Base-by-base conservation (phyloP, 2,113 vertebrate genomes). In the Circaetus cinerascens region DNA sequence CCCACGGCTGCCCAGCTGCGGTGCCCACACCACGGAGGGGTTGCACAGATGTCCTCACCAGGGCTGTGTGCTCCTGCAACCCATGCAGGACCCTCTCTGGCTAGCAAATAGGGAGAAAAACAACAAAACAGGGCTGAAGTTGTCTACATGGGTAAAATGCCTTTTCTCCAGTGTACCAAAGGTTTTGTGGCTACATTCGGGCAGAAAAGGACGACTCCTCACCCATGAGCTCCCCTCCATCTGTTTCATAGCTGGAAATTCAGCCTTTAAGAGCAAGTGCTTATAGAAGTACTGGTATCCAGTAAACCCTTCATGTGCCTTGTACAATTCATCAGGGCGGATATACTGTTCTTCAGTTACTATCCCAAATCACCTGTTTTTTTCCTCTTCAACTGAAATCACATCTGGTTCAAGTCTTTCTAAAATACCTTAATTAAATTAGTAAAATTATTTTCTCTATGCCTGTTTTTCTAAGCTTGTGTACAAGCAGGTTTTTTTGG, bases 151-250 rank as follows among this genome's bases (percentile, higher is more conserved):
- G 32, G 23, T 18, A 73, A 73, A 68, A 48, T 1, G 0, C 8
- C 9, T 79, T 73, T 72, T 82, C 36, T 56, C 8, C 29, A 36
- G 45, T 5, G 4, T 76, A 27, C 23, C 23, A 60, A 62, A 34
- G 11, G 11, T 62, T 60, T 76, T 62, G 55, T 16, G 25, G 22
- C 29, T 73, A 36, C 21, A 34, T 10, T n/a, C 0, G 0, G 27
- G 23, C 5, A 46, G 43, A 21, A 63, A 45, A 64, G 12, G 1
- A 15, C 5, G 43, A 8, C 19, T 79, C 8, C 41, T 81, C 45
- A 48, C 1, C 3, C 1, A 1, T 48, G 5, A 57, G 3, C 25
- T 15, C 14, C 6, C 0, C 14, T 23, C 15, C 0, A 0, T 50
- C 53, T 41, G 6, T 8, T 48, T 72, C 3, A 0, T 3, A 43